Conservation (phyloP, 2,797 vertebrate species). For the Takifugu ocellatus region DNA sequence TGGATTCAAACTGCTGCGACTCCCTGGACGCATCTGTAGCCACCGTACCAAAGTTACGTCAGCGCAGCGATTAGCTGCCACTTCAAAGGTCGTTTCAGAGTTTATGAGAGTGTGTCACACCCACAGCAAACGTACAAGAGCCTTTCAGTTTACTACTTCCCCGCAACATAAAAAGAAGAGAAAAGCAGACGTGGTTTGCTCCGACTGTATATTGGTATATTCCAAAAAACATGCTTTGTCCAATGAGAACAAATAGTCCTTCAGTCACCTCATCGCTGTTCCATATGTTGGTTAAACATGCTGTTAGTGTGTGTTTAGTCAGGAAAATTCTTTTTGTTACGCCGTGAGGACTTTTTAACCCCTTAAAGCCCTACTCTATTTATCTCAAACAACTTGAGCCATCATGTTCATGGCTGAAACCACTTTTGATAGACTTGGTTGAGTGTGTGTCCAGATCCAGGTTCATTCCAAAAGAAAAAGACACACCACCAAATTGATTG, state of each 20-base stretch:
- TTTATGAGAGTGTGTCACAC: slow-evolving; percentile 39
- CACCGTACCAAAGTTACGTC: slow-evolving; percentile 27
- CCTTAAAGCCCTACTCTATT: background rate
- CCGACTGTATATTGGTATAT: background rate
- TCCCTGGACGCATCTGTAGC: slow-evolving; percentile 19
- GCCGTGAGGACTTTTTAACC: slow-evolving; percentile 11
- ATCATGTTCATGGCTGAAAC: slow-evolving; percentile 2
- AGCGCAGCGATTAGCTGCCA: slow-evolving; percentile 35
- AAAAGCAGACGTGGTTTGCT: slow-evolving; percentile 17
- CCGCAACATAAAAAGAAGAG: slow-evolving; percentile 22
- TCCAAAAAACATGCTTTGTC: slow-evolving; percentile 35
- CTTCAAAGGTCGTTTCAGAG: slow-evolving; percentile 56
- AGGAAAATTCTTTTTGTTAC: slow-evolving; percentile 6
- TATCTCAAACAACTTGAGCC: slow-evolving; percentile 1
- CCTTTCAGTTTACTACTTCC: slow-evolving; percentile 23
- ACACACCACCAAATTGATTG: too few species aligned
- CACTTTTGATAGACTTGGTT: background rate
- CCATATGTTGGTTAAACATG: slow-evolving; percentile 34
- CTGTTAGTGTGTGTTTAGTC: slow-evolving; percentile 36
- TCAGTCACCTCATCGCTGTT: slow-evolving; percentile 43
- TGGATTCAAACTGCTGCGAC: background rate
- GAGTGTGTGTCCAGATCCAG: too few species aligned
- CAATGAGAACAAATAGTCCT: slow-evolving; percentile 44
- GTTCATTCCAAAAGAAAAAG: too few species aligned
- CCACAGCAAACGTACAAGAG: slow-evolving; percentile 41